Evolutionary conservation across 2,888 invertebrate genomes (phyloP).

Genomic region (Cecidostiba fungosa): DNA sequence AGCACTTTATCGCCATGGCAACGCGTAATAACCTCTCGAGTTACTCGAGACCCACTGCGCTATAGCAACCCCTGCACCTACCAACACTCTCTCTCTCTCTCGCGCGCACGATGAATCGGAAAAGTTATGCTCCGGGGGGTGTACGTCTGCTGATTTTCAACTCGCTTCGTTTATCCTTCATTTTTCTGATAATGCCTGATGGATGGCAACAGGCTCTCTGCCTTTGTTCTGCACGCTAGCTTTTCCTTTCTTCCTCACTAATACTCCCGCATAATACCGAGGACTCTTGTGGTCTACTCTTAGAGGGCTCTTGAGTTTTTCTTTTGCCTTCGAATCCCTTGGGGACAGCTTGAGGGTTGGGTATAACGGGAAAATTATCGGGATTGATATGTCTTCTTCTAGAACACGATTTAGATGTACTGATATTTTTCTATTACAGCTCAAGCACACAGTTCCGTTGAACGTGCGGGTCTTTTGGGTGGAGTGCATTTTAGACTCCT

Average conservation of each 20-base stretch:
- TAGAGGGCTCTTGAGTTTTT: background rate
- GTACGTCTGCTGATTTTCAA: slow-evolving; percentile 57
- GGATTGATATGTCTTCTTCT: background rate
- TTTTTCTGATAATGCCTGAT: slow-evolving; percentile 47
- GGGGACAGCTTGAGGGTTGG: background rate
- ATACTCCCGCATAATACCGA: background rate
- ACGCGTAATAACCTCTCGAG: slow-evolving; percentile 78
- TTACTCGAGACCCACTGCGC: slow-evolving; percentile 47
- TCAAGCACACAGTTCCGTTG: slow-evolving; percentile 96
- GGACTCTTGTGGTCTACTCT: background rate
- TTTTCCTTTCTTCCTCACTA: slow-evolving; percentile 27
- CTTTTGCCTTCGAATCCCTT: background rate
- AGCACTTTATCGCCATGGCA: slow-evolving; percentile 79
- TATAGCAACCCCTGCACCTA: slow-evolving; percentile 20
- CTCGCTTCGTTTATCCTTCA: slow-evolving; percentile 39
- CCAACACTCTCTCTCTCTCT: background rate
- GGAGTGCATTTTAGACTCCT: slow-evolving; percentile 91
- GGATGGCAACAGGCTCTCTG: slow-evolving; percentile 16
- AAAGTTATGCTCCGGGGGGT: slow-evolving; percentile 41
- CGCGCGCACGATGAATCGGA: slow-evolving; percentile 48
- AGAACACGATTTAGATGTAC: background rate
- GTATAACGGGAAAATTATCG: background rate
- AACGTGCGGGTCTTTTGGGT: slow-evolving; percentile 93
- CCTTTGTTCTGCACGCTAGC: slow-evolving; percentile 30
- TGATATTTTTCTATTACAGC: slow-evolving; percentile 79